Conservation (phyloP, 2,888 invertebrate genomes). For the Elegia similella region DNA sequence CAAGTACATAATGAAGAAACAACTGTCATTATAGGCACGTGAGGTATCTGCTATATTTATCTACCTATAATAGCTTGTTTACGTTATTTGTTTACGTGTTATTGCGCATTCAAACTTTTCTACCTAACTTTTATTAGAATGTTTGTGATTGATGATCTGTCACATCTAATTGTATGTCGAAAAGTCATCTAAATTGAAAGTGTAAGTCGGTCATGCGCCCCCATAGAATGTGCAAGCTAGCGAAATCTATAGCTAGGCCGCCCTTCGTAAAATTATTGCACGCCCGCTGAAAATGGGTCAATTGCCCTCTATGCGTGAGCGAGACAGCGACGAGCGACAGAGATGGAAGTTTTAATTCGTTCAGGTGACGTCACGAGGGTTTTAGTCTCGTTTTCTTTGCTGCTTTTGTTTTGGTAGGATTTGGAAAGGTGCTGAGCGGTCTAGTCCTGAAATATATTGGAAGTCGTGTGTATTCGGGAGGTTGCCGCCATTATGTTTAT, state of each 20-base stretch:
- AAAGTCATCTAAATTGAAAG: constrained; percentile 38
- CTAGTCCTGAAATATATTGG: not conserved
- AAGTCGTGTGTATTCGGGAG: constrained; percentile 45
- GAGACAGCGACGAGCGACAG: constrained; percentile 54
- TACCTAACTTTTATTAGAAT: not conserved
- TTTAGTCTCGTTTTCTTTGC: constrained; percentile 67
- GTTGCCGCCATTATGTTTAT: constrained; percentile 38
- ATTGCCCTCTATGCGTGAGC: constrained; percentile 66
- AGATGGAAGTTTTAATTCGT: constrained; percentile 67
- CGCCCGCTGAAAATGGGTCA: constrained; percentile 78
- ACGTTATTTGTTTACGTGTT: not conserved
- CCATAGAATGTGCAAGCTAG: constrained; percentile 61
- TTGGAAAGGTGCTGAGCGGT: constrained; percentile 38
- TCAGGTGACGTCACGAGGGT: constrained; percentile 75
- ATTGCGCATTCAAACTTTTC: not conserved
- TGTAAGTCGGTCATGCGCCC: constrained; percentile 45
- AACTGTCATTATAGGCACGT: constrained; percentile 40
- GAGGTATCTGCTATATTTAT: not conserved
- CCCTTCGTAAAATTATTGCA: constrained; percentile 76
- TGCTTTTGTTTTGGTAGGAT: constrained; percentile 62
- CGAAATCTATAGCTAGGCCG: constrained; percentile 59
- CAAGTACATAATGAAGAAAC: constrained; percentile 52
- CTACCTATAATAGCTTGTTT: not conserved
- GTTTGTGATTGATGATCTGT: not conserved
- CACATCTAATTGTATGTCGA: constrained; percentile 28